phyloP scores from a whole-genome alignment of 2,797 vertebrate species.

The Eulemur mongoz region DNA sequence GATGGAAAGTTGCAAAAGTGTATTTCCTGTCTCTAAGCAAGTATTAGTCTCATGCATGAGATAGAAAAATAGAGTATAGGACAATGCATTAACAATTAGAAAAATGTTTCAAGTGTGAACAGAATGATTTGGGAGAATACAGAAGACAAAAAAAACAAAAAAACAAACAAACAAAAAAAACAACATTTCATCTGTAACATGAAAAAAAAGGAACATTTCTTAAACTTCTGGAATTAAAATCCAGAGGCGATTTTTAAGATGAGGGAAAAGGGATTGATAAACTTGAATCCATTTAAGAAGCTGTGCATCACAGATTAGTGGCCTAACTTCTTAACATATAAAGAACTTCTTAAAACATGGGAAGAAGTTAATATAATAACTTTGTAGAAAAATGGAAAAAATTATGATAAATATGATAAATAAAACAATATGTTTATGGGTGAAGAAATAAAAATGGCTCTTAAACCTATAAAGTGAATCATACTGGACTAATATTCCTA shows the following conservation, averaged over 20 bases:
- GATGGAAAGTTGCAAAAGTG: background rate
- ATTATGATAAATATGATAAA: background rate
- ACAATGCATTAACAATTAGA: background rate
- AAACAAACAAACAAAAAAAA: no score
- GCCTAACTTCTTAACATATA: background rate
- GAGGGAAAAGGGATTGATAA: background rate
- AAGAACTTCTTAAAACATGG: background rate
- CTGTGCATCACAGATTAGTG: background rate
- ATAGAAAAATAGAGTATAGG: background rate
- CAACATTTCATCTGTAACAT: background rate
- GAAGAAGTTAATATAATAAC: background rate
- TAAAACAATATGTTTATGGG: background rate
- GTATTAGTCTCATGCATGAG: background rate
- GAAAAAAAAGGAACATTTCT: background rate
- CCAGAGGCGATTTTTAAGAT: background rate
- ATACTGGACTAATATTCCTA: background rate
- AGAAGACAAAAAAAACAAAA: background rate
- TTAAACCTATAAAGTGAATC: background rate
- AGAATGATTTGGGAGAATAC: background rate
- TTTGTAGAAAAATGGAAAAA: background rate
- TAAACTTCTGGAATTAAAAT: background rate
- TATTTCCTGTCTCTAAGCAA: background rate
- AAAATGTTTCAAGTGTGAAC: background rate
- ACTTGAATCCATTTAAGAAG: background rate
- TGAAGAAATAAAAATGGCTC: background rate